Conservation (phyloP, 2,113 vertebrate genomes). For the Rhinopomastus cyanomelas region DNA sequence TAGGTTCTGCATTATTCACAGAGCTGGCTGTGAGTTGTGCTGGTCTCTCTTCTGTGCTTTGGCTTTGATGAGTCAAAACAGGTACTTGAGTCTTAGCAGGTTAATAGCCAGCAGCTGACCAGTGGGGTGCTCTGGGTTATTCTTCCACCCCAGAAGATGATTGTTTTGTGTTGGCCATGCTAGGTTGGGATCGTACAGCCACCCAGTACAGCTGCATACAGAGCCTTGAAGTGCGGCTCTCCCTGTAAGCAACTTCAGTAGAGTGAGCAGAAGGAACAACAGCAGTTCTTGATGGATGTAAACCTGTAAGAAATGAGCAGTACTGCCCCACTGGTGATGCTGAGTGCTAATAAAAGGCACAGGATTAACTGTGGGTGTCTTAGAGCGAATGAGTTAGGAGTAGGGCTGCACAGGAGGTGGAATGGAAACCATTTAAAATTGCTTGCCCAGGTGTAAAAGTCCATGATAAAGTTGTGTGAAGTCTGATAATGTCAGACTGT, state of each 20-base stretch:
- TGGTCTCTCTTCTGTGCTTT: background rate
- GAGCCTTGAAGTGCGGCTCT: rapidly evolving
- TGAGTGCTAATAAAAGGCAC: background rate
- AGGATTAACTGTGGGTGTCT: background rate
- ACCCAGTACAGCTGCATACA: rapidly evolving
- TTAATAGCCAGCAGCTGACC: background rate
- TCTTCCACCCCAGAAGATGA: background rate
- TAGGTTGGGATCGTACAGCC: rapidly evolving
- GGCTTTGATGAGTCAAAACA: rapidly evolving
- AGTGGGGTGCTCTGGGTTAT: rapidly evolving
- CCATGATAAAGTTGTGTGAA: background rate
- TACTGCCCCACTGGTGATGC: background rate
- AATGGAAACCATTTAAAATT: background rate
- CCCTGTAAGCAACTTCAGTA: rapidly evolving
- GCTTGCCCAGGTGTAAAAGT: background rate
- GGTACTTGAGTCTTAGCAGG: background rate
- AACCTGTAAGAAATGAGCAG: background rate
- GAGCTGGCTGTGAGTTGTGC: rapidly evolving
- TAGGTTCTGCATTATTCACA: background rate
- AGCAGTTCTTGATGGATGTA: background rate
- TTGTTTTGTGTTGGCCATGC: background rate
- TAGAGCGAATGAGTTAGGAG: background rate
- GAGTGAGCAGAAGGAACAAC: background rate
- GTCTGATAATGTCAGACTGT: rapidly evolving
- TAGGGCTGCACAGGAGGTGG: rapidly evolving